These are phyloP conservation scores for Ormyrus pomaceus DNA, from an alignment of 2,888 invertebrate genomes.

Conservation along the genomic window DNA sequence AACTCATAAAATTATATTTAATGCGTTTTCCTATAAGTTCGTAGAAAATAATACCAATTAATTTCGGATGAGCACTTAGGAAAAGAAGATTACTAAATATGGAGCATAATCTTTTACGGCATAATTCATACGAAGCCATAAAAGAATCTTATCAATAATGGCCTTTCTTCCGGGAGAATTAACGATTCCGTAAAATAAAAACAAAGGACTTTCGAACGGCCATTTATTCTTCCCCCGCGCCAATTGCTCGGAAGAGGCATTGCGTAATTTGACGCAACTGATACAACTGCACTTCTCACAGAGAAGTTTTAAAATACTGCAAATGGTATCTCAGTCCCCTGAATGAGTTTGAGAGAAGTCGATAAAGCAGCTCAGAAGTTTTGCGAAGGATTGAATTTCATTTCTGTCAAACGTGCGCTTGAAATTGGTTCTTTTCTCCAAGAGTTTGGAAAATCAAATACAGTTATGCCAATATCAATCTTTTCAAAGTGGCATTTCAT, in stretches of 20 bases:
- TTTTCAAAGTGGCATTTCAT: neutral
- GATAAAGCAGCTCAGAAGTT: neutral
- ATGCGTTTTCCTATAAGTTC: constrained; percentile 28
- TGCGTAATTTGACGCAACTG: too few relatives aligned
- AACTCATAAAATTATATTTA: constrained; percentile 40
- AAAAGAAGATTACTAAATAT: constrained; percentile 24
- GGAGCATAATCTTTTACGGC: constrained; percentile 9
- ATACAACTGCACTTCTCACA: neutral
- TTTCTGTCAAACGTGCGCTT: constrained; percentile 24
- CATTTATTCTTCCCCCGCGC: too few relatives aligned
- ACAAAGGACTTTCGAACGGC: neutral
- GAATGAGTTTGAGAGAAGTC: constrained; percentile 11
- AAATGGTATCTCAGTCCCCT: neutral
- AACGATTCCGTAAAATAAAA: neutral
- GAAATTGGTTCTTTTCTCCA: constrained; percentile 16
- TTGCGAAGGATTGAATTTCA: constrained; percentile 31
- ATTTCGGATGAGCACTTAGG: constrained; percentile 26
- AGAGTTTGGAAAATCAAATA: constrained; percentile 23
- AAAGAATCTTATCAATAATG: constrained; percentile 19
- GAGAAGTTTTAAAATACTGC: constrained; percentile 15
- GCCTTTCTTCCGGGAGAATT: neutral
- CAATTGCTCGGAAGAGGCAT: too few relatives aligned
- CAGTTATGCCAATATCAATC: constrained; percentile 22
- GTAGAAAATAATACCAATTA: constrained; percentile 35
- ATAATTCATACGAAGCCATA: constrained; percentile 8